Evolutionary conservation across 37 sponge, comb jelly and placozoan genomes (phyloP).

Genomic region (Spongia lamella): DNA sequence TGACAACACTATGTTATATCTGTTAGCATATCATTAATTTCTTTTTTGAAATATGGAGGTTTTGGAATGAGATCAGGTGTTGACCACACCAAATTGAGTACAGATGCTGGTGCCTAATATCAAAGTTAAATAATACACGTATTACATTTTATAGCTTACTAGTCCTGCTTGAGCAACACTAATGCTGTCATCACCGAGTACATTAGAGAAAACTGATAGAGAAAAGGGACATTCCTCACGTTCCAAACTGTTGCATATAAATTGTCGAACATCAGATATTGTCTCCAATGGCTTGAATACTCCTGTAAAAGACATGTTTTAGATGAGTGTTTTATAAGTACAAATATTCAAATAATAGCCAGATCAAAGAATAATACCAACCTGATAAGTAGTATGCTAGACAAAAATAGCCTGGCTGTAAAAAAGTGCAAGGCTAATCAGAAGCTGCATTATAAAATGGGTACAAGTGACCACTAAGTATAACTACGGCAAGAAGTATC

Average conservation of each 20-base stretch:
- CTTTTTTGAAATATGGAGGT: slow-evolving; percentile 33
- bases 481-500: too few relatives aligned
- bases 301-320: slow-evolving; percentile 15
- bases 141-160: slow-evolving; percentile 30
- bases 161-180: slow-evolving; percentile 53
- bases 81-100: slow-evolving; percentile 67
- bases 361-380: background rate
- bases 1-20: too few relatives aligned
- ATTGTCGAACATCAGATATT: slow-evolving; percentile 49
- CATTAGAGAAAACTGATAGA: slow-evolving; percentile 36
- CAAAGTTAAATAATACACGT: background rate
- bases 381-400: too few relatives aligned
- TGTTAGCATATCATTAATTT: too few relatives aligned
- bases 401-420: too few relatives aligned
- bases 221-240: slow-evolving; percentile 25
- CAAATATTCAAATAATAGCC: background rate
- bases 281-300: slow-evolving; percentile 68
- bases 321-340: background rate
- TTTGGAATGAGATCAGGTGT: background rate
- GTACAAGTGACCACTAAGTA: too few relatives aligned
- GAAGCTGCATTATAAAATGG: too few relatives aligned
- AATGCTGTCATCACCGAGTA: slow-evolving; percentile 34
- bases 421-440: too few relatives aligned
- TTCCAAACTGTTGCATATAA: slow-evolving; percentile 31
- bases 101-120: slow-evolving; percentile 58